These are phyloP conservation scores for Dinothrombium tinctorium DNA, from an alignment of 1,140 invertebrate genomes.

Conservation along the genomic window DNA sequence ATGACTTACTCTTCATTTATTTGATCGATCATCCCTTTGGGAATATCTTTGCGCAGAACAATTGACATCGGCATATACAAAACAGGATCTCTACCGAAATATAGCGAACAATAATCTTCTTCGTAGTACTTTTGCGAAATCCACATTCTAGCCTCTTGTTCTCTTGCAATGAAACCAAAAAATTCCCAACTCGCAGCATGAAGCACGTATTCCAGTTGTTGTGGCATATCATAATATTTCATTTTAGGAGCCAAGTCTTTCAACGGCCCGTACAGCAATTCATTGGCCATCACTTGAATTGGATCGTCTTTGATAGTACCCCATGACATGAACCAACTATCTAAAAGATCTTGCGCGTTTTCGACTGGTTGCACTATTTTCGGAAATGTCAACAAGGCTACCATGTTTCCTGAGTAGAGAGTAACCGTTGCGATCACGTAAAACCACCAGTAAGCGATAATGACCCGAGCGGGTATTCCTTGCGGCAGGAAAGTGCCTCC, in stretches of 20 bases:
- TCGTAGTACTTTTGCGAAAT: conserved; percentile 13
- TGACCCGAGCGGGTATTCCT: conserved; percentile 58
- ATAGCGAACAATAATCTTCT: conserved; percentile 12
- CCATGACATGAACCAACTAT: conserved; percentile 35
- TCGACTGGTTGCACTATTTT: conserved; percentile 50
- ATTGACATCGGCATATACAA: conserved; percentile 31
- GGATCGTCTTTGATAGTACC: conserved; percentile 20
- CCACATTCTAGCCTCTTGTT: conserved; percentile 11
- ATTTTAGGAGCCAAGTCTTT: too few relatives aligned
- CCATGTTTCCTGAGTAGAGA: conserved; percentile 73
- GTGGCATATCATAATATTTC: conserved; percentile 4
- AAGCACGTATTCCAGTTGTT: conserved; percentile 7
- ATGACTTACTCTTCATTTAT: conserved; percentile 31
- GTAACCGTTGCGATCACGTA: conserved; percentile 62
- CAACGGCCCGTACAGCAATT: too few relatives aligned
- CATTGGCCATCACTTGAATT: conserved; percentile 4
- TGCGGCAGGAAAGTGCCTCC: conserved; percentile 58
- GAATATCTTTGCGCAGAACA: conserved; percentile 4
- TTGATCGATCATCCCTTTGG: conserved; percentile 1
- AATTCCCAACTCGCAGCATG: conserved; percentile 1
- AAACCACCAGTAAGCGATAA: conserved; percentile 77
- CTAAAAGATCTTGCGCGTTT: conserved; percentile 40
- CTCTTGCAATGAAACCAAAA: conserved; percentile 9
- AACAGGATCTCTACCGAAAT: conserved; percentile 41
- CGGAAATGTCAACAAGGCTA: conserved; percentile 77